Evolutionary conservation across 1,140 invertebrate species (phyloP).

Genomic region (Scaptomyza hsui): DNA sequence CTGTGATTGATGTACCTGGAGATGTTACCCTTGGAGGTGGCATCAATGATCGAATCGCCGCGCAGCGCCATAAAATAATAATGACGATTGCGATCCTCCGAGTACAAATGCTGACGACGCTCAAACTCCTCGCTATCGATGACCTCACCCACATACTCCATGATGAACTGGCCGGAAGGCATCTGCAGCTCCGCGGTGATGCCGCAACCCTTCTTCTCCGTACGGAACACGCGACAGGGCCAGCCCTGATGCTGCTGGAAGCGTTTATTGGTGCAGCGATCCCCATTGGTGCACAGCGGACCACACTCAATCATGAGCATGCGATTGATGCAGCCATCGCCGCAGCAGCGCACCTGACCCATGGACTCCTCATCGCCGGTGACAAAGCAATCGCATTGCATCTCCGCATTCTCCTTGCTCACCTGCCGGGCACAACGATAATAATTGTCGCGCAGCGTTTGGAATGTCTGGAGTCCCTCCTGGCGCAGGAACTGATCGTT

Average conservation of each 20-base stretch:
- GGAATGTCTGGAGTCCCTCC: slow-evolving; percentile 91
- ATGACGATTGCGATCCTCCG: slow-evolving; percentile 95
- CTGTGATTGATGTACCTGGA: slow-evolving; percentile 99
- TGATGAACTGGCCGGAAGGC: slow-evolving; percentile 94
- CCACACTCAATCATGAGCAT: slow-evolving; percentile 99
- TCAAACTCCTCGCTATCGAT: slow-evolving; percentile 95
- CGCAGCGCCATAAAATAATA: slow-evolving; percentile 99
- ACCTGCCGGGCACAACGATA: slow-evolving; percentile 91
- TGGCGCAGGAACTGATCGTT: slow-evolving; percentile 78
- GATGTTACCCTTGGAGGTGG: slow-evolving; percentile 96
- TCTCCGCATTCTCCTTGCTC: slow-evolving; percentile 95
- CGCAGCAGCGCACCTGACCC: slow-evolving; percentile 96
- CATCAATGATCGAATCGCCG: slow-evolving; percentile 97
- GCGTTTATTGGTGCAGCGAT: slow-evolving; percentile 96
- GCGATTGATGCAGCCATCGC: slow-evolving; percentile 98
- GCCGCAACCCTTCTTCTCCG: slow-evolving; percentile 97
- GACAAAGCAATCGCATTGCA: slow-evolving; percentile 95
- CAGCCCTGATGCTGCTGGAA: slow-evolving; percentile 96
- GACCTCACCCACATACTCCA: slow-evolving; percentile 99
- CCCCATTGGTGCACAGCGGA: slow-evolving; percentile 92
- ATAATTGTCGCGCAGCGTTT: slow-evolving; percentile 92
- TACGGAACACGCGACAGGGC: slow-evolving; percentile 94
- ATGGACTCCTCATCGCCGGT: slow-evolving; percentile 88
- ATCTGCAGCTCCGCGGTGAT: slow-evolving; percentile 91
- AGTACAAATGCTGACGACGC: slow-evolving; percentile 94